phyloP scores from a whole-genome alignment of 2,113 vertebrate genomes.

The Vimba vimba region DNA sequence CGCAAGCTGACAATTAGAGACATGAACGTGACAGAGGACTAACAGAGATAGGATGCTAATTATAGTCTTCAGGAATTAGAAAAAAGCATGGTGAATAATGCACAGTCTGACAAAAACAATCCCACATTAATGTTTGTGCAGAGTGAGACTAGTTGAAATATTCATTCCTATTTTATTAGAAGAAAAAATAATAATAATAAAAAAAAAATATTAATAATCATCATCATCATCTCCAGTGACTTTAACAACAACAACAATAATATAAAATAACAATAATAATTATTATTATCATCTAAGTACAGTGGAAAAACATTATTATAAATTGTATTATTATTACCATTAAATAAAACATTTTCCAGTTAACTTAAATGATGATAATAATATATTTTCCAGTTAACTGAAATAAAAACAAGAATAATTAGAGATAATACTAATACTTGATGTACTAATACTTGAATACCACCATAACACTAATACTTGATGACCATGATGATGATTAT shows the following conservation, averaged over 20 bases:
- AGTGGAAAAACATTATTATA: not conserved
- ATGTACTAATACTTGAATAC: too few species aligned
- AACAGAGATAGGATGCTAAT: not conserved
- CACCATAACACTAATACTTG: too few species aligned
- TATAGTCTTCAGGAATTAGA: not conserved
- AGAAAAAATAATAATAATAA: not conserved
- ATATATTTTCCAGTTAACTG: not conserved
- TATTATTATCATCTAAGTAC: not conserved
- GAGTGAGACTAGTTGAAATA: not conserved
- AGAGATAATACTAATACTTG: too few species aligned
- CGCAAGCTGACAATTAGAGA: constrained; percentile 13
- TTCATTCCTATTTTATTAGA: not conserved
- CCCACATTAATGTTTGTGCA: constrained; percentile 15
- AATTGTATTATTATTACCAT: too few species aligned
- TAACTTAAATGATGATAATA: not conserved
- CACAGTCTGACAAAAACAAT: not conserved
- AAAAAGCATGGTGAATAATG: not conserved
- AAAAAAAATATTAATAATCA: not conserved
- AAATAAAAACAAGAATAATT: too few species aligned
- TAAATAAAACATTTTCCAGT: too few species aligned
- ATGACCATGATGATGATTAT: too few species aligned
- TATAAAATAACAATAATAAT: not conserved
- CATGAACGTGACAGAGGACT: constrained; percentile 10
- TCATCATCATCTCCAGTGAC: too few species aligned
- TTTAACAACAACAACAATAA: not conserved